Conservation (phyloP, 2,888 invertebrate species). For the Sarcophaga subvicina region DNA sequence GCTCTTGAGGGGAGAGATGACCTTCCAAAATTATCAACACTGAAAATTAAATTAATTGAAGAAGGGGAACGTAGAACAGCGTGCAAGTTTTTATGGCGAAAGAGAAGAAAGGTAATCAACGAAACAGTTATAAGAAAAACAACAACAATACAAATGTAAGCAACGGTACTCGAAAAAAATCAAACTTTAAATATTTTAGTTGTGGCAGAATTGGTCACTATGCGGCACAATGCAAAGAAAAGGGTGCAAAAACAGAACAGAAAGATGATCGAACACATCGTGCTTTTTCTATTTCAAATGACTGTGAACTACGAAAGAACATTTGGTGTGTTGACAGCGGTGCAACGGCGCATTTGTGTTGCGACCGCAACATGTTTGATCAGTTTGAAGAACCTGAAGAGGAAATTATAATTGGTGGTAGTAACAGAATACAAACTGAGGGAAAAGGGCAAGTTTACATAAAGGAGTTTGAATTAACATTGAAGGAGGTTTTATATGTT, state of each 20-base stretch:
- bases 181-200: conserved; percentile 52
- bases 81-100: conserved; percentile 39
- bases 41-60: no score
- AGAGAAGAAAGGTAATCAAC: conserved; percentile 2
- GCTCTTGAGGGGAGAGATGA: conserved; percentile 45
- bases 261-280: neutral
- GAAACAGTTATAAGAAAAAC: no score
- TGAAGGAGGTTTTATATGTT: conserved; percentile 24
- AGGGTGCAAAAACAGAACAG: conserved; percentile 11
- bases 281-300: no score
- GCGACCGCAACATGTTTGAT: conserved; percentile 25
- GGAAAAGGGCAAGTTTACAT: conserved; percentile 28
- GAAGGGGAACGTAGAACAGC: conserved; percentile 32
- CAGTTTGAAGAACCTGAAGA: conserved; percentile 12
- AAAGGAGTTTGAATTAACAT: conserved; percentile 24
- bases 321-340: conserved; percentile 36
- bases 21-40: no score
- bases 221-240: conserved; percentile 56
- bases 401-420: conserved; percentile 30
- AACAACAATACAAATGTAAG: no score
- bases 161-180: neutral
- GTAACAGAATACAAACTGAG: conserved; percentile 13
- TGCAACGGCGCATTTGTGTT: neutral
- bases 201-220: conserved; percentile 56
- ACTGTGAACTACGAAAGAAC: no score